Conservation (phyloP, 2,797 vertebrate genomes). For the Phoxinus dragarum region DNA sequence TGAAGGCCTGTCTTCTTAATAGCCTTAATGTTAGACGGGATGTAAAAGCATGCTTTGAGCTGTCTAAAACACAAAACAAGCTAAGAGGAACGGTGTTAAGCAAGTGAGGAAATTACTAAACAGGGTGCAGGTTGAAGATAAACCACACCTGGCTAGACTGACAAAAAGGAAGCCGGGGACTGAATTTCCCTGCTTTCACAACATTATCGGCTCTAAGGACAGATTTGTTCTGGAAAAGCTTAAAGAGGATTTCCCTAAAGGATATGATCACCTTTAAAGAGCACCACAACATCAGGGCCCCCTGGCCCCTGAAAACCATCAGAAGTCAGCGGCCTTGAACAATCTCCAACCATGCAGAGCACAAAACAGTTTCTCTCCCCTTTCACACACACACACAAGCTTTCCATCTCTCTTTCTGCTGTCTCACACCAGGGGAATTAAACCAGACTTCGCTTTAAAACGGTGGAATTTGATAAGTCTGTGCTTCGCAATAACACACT, state of each 20-base stretch:
- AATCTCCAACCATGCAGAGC: conserved; percentile 75
- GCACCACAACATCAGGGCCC: conserved; percentile 68
- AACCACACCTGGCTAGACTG: conserved; percentile 38
- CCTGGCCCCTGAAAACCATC: conserved; percentile 73
- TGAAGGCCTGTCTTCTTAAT: conserved; percentile 24
- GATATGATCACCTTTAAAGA: conserved; percentile 65
- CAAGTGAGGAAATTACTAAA: conserved; percentile 6
- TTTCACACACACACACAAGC: conserved; percentile 26
- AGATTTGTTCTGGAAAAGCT: conserved; percentile 60
- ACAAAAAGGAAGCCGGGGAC: conserved; percentile 34
- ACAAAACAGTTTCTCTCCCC: conserved; percentile 63
- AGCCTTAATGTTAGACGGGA: conserved; percentile 12
- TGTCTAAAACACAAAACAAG: conserved; percentile 20
- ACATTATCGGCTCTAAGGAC: conserved; percentile 57
- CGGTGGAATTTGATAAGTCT: conserved; percentile 66
- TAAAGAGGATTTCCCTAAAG: conserved; percentile 66
- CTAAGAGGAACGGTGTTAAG: conserved; percentile 31
- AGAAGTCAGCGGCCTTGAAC: conserved; percentile 71
- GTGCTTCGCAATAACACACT: conserved; percentile 67
- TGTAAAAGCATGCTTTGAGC: conserved; percentile 6
- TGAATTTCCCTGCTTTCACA: conserved; percentile 49
- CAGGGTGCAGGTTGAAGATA: conserved; percentile 39
- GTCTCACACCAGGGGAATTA: conserved; percentile 68
- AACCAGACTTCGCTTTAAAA: conserved; percentile 61
- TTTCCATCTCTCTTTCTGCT: conserved; percentile 49